Percentiles rank a stretch among this genome's conserved stretches.
These are phyloP conservation scores for Phainopepla nitens DNA, from an alignment of 2,113 vertebrate genomes.

Conservation along the genomic window DNA sequence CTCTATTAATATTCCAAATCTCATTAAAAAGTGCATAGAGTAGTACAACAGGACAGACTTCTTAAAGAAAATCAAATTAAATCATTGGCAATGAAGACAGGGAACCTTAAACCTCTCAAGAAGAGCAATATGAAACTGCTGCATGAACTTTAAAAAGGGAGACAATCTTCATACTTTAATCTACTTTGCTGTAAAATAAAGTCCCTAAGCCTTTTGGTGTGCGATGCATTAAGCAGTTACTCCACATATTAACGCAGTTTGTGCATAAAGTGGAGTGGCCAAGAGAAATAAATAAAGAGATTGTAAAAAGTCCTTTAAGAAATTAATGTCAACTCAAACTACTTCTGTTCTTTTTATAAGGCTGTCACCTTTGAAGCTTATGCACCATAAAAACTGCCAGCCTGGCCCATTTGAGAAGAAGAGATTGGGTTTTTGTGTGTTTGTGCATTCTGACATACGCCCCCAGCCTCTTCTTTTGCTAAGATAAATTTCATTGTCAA, in stretches of 20 bases:
- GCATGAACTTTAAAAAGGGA: not conserved
- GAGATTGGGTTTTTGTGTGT: not conserved
- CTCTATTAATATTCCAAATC: constrained; percentile 17
- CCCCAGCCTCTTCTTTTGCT: not conserved
- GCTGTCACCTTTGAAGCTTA: not conserved
- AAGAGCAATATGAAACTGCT: not conserved
- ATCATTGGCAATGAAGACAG: not conserved
- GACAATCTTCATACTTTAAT: not conserved
- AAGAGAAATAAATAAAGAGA: not conserved
- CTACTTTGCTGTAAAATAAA: not conserved
- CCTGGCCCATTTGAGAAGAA: not conserved
- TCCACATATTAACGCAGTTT: not conserved
- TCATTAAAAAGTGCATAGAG: not conserved
- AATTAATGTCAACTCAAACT: not conserved
- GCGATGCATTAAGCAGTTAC: not conserved
- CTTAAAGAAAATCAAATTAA: not conserved
- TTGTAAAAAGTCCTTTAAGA: not conserved
- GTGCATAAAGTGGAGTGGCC: not conserved
- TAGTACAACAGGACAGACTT: not conserved
- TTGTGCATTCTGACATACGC: not conserved
- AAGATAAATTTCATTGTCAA: not conserved
- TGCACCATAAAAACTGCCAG: not conserved
- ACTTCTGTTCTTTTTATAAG: not conserved
- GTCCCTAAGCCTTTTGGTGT: not conserved
- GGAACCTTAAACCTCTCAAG: not conserved